Conservation (phyloP, 2,113 vertebrate species). For the Sclerurus mexicanus region DNA sequence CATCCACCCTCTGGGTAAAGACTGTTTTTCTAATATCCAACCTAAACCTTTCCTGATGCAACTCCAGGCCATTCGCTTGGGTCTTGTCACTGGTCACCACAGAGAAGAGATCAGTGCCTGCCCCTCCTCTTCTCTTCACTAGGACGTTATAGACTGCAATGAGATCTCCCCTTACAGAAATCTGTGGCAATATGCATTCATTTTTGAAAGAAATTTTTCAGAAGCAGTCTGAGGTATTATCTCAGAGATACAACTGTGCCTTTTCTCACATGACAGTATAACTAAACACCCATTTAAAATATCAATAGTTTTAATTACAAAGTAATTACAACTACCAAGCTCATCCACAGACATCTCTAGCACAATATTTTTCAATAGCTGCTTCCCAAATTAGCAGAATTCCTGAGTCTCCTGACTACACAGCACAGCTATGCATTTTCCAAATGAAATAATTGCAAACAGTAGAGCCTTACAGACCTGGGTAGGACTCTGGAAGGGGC, state of each 20-base stretch:
- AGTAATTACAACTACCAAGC: neutral
- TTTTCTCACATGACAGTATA: neutral
- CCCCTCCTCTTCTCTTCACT: neutral
- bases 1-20: neutral
- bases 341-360: neutral
- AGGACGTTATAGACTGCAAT: neutral
- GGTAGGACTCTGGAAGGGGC: neutral
- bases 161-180: neutral
- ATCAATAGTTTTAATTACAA: neutral
- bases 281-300: neutral
- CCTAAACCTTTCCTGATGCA: neutral
- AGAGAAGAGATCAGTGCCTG: neutral
- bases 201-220: neutral
- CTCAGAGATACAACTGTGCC: neutral
- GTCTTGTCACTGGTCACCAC: neutral
- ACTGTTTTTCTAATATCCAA: neutral
- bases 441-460: neutral
- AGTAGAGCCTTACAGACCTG: neutral
- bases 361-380: neutral
- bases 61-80: neutral
- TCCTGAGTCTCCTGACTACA: neutral
- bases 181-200: neutral
- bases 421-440: rapidly evolving
- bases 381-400: neutral
- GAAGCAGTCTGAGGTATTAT: neutral